Percentiles rank a stretch among this genome's conserved stretches.
These are phyloP conservation scores for Cassiopea xamachana DNA, from an alignment of 30 jellyfish, hydroid and myxozoan species.

Conservation along the genomic window DNA sequence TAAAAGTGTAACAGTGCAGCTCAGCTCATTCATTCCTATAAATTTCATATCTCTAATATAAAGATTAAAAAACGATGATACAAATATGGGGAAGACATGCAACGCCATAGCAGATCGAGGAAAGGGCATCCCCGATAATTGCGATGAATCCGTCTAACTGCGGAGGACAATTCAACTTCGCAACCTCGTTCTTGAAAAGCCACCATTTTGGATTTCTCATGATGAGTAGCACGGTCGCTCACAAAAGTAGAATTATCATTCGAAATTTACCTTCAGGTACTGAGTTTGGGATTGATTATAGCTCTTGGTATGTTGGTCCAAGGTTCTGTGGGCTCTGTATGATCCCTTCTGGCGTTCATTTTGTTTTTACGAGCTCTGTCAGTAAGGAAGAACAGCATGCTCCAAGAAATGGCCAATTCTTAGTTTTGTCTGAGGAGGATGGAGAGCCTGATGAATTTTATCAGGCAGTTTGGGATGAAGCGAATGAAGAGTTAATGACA, in stretches of 20 bases:
- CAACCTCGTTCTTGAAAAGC: background rate
- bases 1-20: too few relatives aligned
- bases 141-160: background rate
- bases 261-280: constrained; percentile 80
- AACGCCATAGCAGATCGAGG: too few relatives aligned
- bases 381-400: constrained; percentile 65
- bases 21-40: too few relatives aligned
- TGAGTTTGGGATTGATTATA: constrained; percentile 94
- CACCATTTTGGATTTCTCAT: background rate
- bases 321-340: constrained; percentile 75
- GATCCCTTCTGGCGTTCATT: constrained; percentile 93
- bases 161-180: background rate
- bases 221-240: background rate
- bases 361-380: constrained; percentile 74
- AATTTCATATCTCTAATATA: too few relatives aligned
- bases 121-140: too few relatives aligned
- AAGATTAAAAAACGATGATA: too few relatives aligned
- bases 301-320: constrained; percentile 90
- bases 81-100: too few relatives aligned
- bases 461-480: constrained; percentile 46
- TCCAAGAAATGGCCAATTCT: constrained; percentile 84
- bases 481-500: constrained; percentile 30
- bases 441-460: background rate
- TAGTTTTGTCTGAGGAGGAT: constrained; percentile 16
- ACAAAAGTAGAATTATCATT: constrained; percentile 21